These are phyloP conservation scores for Ptychadena robeensis DNA, from an alignment of 2,797 vertebrate species.

Conservation along the genomic window DNA sequence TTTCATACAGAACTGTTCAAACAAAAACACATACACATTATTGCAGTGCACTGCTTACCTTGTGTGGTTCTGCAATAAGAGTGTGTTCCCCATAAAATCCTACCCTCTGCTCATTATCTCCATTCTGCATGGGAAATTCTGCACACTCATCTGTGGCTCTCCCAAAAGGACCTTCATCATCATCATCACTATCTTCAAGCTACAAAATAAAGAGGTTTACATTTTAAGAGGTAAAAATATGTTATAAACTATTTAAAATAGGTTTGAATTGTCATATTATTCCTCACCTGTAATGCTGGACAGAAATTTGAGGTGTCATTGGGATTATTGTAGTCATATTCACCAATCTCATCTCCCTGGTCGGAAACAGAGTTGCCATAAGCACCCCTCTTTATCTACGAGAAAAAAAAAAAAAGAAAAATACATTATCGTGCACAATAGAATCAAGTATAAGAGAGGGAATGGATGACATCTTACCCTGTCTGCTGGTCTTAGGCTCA, in stretches of 20 bases:
- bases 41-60: slow-evolving; percentile 71
- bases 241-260: no score
- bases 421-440: neutral
- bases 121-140: slow-evolving; percentile 53
- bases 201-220: slow-evolving; percentile 64
- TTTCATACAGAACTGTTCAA: no score
- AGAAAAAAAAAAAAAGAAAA: slow-evolving; percentile 9
- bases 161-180: slow-evolving; percentile 74
- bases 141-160: slow-evolving; percentile 69
- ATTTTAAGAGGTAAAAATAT: neutral
- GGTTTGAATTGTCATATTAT: neutral
- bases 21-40: neutral
- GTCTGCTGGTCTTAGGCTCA: slow-evolving; percentile 83
- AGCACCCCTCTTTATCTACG: slow-evolving; percentile 75
- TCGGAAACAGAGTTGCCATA: slow-evolving; percentile 70
- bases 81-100: slow-evolving; percentile 77
- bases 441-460: neutral
- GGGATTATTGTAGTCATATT: slow-evolving; percentile 92
- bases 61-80: slow-evolving; percentile 88
- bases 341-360: slow-evolving; percentile 79
- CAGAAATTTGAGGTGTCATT: slow-evolving; percentile 92
- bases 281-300: slow-evolving; percentile 83
- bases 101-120: slow-evolving; percentile 67
- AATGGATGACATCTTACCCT: slow-evolving; percentile 75
- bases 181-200: slow-evolving; percentile 81